Evolutionary conservation across 92 coral and sea anemone genomes (phyloP).

Genomic region (Blastomussa wellsi): DNA sequence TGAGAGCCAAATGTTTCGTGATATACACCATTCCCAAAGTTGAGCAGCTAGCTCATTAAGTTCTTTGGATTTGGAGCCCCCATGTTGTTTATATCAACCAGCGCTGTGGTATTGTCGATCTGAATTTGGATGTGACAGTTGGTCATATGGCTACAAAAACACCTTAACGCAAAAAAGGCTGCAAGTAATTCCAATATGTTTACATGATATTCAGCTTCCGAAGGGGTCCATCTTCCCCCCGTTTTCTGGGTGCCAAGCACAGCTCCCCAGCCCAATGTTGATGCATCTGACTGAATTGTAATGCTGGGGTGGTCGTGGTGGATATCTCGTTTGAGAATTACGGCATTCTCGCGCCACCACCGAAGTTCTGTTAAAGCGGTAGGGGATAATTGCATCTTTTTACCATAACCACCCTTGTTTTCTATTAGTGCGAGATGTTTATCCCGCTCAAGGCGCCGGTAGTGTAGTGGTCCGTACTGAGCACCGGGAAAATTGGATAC

Average conservation of each 20-base stretch:
- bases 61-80: slow-evolving; percentile 61
- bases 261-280: slow-evolving; percentile 36
- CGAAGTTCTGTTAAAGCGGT: background rate
- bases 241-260: slow-evolving; percentile 2
- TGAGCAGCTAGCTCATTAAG: slow-evolving; percentile 50
- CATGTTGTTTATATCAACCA: slow-evolving; percentile 62
- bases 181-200: slow-evolving; percentile 64
- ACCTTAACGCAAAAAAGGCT: slow-evolving; percentile 57
- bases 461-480: slow-evolving; percentile 56
- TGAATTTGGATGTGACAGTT: no score
- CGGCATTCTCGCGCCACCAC: slow-evolving; percentile 35
- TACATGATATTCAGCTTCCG: slow-evolving; percentile 48
- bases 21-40: slow-evolving; percentile 68
- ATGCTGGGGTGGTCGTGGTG: slow-evolving; percentile 18
- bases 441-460: slow-evolving; percentile 41
- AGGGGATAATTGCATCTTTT: slow-evolving; percentile 3
- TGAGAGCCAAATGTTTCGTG: slow-evolving; percentile 56
- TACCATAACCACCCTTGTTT: slow-evolving; percentile 36
- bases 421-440: slow-evolving; percentile 7
- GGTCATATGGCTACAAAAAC: slow-evolving; percentile 34
- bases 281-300: slow-evolving; percentile 31
- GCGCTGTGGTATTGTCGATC: slow-evolving; percentile 68
- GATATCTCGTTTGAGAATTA: slow-evolving; percentile 7
- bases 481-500: slow-evolving; percentile 52
- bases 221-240: slow-evolving; percentile 46